These are phyloP conservation scores for Andrena marginata DNA, from an alignment of 2,888 invertebrate genomes.

Conservation along the genomic window DNA sequence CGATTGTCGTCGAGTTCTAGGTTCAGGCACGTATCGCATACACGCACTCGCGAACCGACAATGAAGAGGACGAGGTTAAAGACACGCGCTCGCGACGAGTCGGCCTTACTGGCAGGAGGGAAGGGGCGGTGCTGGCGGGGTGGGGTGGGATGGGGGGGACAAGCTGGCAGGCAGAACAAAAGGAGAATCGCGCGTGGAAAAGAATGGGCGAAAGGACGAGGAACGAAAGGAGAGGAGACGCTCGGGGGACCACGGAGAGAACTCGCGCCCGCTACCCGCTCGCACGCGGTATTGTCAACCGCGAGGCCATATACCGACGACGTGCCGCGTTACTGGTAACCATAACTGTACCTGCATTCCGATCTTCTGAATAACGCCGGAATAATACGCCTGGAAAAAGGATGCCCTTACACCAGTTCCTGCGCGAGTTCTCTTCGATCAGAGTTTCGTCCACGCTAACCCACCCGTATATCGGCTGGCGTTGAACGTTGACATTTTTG, in stretches of 20 bases:
- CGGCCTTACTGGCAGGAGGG: slow-evolving; percentile 26
- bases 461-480: background rate
- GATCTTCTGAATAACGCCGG: slow-evolving; percentile 79
- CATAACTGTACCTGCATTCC: slow-evolving; percentile 83
- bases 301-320: slow-evolving; percentile 65
- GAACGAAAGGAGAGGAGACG: slow-evolving; percentile 32
- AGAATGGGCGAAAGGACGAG: slow-evolving; percentile 63
- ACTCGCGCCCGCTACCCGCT: slow-evolving; percentile 31
- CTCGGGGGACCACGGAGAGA: slow-evolving; percentile 51
- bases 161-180: slow-evolving; percentile 50
- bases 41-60: slow-evolving; percentile 69
- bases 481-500: background rate
- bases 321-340: slow-evolving; percentile 75
- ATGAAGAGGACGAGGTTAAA: slow-evolving; percentile 71
- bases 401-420: slow-evolving; percentile 34
- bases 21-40: slow-evolving; percentile 65
- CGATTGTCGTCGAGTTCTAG: slow-evolving; percentile 76
- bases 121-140: background rate
- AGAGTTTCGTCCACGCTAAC: background rate
- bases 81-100: slow-evolving; percentile 68
- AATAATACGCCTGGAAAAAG: slow-evolving; percentile 65
- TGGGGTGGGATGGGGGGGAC: too few species aligned
- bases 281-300: slow-evolving; percentile 68
- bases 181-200: slow-evolving; percentile 64
- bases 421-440: slow-evolving; percentile 2